Evolutionary conservation across 2,888 invertebrate genomes (phyloP), one percentile per base, ranked within the genome.

Genomic region (Acanthosepion pharaonis): DNA sequence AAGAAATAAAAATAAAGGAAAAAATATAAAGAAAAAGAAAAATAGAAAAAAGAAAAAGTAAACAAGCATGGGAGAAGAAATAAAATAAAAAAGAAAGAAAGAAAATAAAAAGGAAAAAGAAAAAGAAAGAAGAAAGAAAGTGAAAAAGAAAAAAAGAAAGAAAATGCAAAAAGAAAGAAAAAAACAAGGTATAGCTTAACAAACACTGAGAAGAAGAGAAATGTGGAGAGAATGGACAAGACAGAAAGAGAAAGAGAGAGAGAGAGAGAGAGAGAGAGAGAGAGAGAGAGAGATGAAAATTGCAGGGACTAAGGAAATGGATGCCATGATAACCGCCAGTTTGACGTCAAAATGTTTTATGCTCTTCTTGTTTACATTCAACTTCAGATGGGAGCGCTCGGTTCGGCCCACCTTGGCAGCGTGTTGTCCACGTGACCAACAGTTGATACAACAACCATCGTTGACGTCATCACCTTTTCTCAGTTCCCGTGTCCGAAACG

Each of bases 331-430:
- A n/a, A 15, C n/a, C 78, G n/a, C 78, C 78, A 78, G n/a, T 4
- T 33, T 78, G 78, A 78, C 78, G 78, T 78, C 78, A 78, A n/a
- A 78, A 78, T 33, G 78, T 78, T 78, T 78, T 78, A 78, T 78
- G 28, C 28, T n/a, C 33, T 78, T n/a, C 78, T n/a, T 78, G 78
- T n/a, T 78, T 78, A 78, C 78, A 33, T 78, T 78, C 78, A 78
- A n/a, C 5, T 78, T 11, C 78, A 78, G 78, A n/a, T 78, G 78
- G 78, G 78, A 78, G 78, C n/a, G 78, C 18, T 78, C n/a, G 78
- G n/a, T 33, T 78, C 33, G 33, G 15, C 23, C 78, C 78, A 33
- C 5, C 78, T 9, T 23, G 78, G n/a, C 78, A 78, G 78, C 78
- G 33, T 78, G 78, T 33, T 78, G n/a, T 78, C n/a, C 78, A 78